A percentile compares a stretch with the other conserved stretches of the same genome.
Conservation (phyloP, 2,888 invertebrate species). For the Hydraecia micacea region DNA sequence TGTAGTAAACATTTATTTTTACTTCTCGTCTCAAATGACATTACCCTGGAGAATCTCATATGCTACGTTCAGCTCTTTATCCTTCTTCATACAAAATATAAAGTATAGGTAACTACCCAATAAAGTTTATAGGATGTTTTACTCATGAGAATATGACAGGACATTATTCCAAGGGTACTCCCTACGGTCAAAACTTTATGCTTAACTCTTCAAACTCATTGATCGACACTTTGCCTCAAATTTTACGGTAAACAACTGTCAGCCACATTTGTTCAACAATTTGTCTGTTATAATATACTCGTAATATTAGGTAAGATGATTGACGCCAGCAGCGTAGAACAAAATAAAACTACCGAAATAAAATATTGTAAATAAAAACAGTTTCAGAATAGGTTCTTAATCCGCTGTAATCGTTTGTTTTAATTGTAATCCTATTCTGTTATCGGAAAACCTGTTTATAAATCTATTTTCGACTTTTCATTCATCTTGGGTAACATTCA, state of each 20-base stretch:
- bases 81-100: slow-evolving; percentile 64
- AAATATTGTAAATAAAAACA: neutral
- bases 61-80: slow-evolving; percentile 52
- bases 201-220: slow-evolving; percentile 80
- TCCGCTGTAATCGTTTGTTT: neutral
- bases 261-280: slow-evolving; percentile 49
- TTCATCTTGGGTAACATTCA: neutral
- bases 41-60: slow-evolving; percentile 47
- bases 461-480: neutral
- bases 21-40: slow-evolving; percentile 42
- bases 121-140: slow-evolving; percentile 72
- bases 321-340: neutral
- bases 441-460: neutral
- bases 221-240: slow-evolving; percentile 71
- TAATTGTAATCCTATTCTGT: neutral
- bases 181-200: slow-evolving; percentile 77
- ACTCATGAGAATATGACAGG: slow-evolving; percentile 75
- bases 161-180: slow-evolving; percentile 77
- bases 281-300: slow-evolving; percentile 29
- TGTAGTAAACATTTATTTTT: slow-evolving; percentile 37
- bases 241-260: slow-evolving; percentile 65
- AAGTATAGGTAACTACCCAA: slow-evolving; percentile 62
- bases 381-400: neutral
- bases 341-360: neutral
- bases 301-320: slow-evolving; percentile 21